Percentiles rank a stretch among this genome's conserved stretches.
Evolutionary conservation across 2,888 invertebrate genomes (phyloP).

Genomic region (Drosophila buzzatii): DNA sequence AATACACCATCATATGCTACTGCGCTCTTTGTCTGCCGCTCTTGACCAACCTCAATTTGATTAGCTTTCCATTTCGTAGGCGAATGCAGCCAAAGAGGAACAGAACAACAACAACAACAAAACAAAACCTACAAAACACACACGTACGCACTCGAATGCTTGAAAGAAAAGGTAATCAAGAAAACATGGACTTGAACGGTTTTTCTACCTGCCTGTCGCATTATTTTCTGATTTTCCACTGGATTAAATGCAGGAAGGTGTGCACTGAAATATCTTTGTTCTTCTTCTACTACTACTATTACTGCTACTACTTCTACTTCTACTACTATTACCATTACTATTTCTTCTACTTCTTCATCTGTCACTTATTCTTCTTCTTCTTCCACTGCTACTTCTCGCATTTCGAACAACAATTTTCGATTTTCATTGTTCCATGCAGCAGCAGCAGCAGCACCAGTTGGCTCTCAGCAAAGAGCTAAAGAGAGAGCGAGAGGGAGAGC

Average conservation of each 20-base stretch:
- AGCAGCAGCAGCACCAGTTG: constrained; percentile 32
- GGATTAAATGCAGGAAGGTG: constrained; percentile 71
- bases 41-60: constrained; percentile 68
- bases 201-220: constrained; percentile 62
- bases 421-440: constrained; percentile 40
- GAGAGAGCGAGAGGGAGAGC: constrained; percentile 6
- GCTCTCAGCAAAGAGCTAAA: background rate
- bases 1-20: background rate
- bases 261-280: constrained; percentile 58
- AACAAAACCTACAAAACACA: background rate
- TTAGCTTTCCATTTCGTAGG: constrained; percentile 63
- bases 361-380: constrained; percentile 9
- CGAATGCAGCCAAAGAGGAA: constrained; percentile 39
- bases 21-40: background rate
- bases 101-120: constrained; percentile 3
- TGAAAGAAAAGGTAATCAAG: constrained; percentile 39
- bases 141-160: constrained; percentile 14
- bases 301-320: background rate
- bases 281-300: constrained; percentile 13
- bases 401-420: constrained; percentile 42
- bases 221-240: constrained; percentile 74
- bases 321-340: constrained; percentile 11
- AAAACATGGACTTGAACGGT: constrained; percentile 49
- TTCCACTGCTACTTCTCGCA: constrained; percentile 13
- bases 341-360: constrained; percentile 19